Evolutionary conservation across 2,888 invertebrate species (phyloP).

Genomic region (Hemaris fuciformis): DNA sequence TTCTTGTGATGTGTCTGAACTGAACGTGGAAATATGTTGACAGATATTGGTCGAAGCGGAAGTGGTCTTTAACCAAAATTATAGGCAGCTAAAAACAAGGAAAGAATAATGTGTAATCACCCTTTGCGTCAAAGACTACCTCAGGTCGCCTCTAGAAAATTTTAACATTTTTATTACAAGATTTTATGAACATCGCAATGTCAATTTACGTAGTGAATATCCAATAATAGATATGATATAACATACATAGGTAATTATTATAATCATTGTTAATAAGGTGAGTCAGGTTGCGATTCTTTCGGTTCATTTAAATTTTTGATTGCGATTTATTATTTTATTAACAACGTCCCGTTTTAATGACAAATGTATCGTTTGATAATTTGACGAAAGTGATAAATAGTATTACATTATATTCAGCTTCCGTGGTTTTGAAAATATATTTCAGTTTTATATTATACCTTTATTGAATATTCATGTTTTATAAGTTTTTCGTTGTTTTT

Average conservation of each 20-base stretch:
- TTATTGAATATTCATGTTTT: not conserved
- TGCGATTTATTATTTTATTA: slow-evolving; percentile 15
- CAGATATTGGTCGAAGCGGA: slow-evolving; percentile 78
- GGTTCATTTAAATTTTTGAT: slow-evolving; percentile 16
- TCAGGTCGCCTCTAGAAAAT: not conserved
- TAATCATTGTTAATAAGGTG: slow-evolving; percentile 11
- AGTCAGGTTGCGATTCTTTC: not conserved
- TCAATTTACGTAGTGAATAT: not conserved
- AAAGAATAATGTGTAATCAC: slow-evolving; percentile 66
- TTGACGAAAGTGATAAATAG: slow-evolving; percentile 21
- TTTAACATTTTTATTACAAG: not conserved
- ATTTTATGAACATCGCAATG: too few relatives aligned
- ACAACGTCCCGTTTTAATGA: slow-evolving; percentile 18
- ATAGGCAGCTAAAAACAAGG: slow-evolving; percentile 72
- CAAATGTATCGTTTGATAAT: not conserved
- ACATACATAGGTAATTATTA: not conserved
- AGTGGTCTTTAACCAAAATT: slow-evolving; percentile 77
- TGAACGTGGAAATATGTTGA: slow-evolving; percentile 78
- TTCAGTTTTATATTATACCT: not conserved
- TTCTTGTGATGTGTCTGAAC: slow-evolving; percentile 76
- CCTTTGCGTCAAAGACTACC: slow-evolving; percentile 31
- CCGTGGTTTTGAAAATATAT: slow-evolving; percentile 12
- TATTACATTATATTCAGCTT: not conserved
- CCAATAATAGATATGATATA: slow-evolving; percentile 8
- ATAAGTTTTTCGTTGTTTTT: not conserved